These are phyloP conservation scores for Amia ocellicauda DNA, from an alignment of 2,113 vertebrate species.

Conservation along the genomic window DNA sequence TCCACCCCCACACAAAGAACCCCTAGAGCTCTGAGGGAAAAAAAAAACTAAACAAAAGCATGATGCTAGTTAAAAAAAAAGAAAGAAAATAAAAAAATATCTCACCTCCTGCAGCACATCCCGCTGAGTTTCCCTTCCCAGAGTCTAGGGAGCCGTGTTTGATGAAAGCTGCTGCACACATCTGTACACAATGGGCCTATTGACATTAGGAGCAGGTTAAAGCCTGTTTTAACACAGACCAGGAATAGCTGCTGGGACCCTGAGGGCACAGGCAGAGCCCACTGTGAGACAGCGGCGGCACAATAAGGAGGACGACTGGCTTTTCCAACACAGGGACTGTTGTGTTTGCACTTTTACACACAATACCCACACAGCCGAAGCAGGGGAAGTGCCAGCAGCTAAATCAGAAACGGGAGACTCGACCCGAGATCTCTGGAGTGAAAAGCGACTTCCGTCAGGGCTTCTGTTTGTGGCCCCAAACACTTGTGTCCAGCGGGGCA, in stretches of 20 bases:
- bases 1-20: not conserved
- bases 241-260: constrained; percentile 35
- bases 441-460: no score
- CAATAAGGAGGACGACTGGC: constrained; percentile 40
- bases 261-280: not conserved
- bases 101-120: not conserved
- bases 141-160: constrained; percentile 59
- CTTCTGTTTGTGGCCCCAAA: no score
- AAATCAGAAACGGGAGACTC: no score
- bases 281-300: constrained; percentile 24
- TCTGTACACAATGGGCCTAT: constrained; percentile 67
- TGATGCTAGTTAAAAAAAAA: not conserved
- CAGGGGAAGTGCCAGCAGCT: not conserved
- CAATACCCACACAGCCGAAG: not conserved
- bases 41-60: constrained; percentile 3
- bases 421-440: no score
- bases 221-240: constrained; percentile 65
- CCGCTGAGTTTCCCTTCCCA: constrained; percentile 34
- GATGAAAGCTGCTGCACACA: constrained; percentile 64
- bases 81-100: not conserved
- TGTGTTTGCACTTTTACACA: constrained; percentile 38
- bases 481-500: no score
- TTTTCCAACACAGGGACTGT: constrained; percentile 26
- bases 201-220: constrained; percentile 69
- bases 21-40: not conserved